Evolutionary conservation across 2,113 vertebrate genomes (phyloP).

Genomic region (Aspiorhynchus laticeps): DNA sequence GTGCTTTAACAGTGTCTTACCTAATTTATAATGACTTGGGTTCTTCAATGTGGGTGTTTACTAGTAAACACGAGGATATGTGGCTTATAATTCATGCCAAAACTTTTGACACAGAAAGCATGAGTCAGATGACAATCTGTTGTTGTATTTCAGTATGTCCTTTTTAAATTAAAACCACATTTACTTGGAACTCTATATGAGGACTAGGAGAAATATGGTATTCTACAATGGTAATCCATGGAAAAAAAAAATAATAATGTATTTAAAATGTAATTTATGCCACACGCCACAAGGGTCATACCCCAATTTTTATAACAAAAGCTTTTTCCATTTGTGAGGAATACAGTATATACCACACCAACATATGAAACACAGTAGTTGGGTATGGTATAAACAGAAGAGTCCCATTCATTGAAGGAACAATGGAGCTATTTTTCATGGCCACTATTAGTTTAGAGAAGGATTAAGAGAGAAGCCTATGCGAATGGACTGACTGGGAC

Average conservation of each 20-base stretch:
- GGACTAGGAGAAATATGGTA: neutral
- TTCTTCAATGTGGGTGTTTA: neutral
- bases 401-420: conserved; percentile 65
- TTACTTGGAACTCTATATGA: neutral
- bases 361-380: conserved; percentile 13
- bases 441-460: conserved; percentile 67
- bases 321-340: neutral
- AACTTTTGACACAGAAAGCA: conserved; percentile 1
- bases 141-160: neutral
- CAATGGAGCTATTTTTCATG: conserved; percentile 65
- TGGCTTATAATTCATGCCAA: neutral
- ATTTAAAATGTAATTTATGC: neutral
- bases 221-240: neutral
- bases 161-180: conserved; percentile 32
- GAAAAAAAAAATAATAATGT: neutral
- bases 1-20: neutral
- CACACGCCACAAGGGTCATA: too few species aligned
- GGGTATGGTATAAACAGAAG: conserved; percentile 44
- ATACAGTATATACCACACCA: neutral
- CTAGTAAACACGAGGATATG: conserved; percentile 1
- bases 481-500: conserved; percentile 63
- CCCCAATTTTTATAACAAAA: too few species aligned
- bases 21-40: neutral
- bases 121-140: neutral
- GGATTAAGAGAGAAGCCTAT: conserved; percentile 59